Evolutionary conservation across 2,797 vertebrate genomes (phyloP), one percentile per base, ranked within the genome.

Genomic region (Platalea minor): DNA sequence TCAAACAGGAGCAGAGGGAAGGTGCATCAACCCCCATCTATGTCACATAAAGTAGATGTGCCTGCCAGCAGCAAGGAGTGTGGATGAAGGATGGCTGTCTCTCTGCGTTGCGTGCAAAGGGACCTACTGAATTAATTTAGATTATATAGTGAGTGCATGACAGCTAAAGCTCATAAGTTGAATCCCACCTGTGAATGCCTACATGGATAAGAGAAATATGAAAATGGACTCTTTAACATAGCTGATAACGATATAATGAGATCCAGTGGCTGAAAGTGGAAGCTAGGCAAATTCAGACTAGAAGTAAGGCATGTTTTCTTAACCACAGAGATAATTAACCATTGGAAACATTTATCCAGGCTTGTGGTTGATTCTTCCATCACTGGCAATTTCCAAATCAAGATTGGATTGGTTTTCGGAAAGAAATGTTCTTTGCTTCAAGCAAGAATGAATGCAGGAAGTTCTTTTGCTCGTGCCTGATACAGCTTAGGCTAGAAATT

Each of bases 301-400:
- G 53, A 89, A 63, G 48, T 73, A 72, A 77, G 53, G 31, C 70
- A 67, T 41, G 20, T 43, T 83, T 89, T 87, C 37, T 59, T 39
- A 89, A 73, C 64, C 77, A 75, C 60, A 85, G 45, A 85, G 33
- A 46, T 88, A 83, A 91, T 92, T 85, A 92, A 78, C 53, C 21
- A 75, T 35, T 89, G 69, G 64, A 93, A 93, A 83, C 3, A 33
- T 76, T 89, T 82, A 72, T 65, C 79, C 43, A 80, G 33, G 56
- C 33, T 43, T 95, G 75, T 61, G 82, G 82, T 61, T 91, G 45
- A 46, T 78, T 93, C 33, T 95, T 89, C 92, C 59, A 63, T 75
- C 45, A 46, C 57, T 43, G 78, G 39, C n/a, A 92, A 70, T 89
- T 94, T 95, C 50, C 69, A 95, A 85, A 89, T 64, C 84, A 88